Base-by-base conservation (phyloP, 2,797 vertebrate genomes). In the Anas bahamensis region DNA sequence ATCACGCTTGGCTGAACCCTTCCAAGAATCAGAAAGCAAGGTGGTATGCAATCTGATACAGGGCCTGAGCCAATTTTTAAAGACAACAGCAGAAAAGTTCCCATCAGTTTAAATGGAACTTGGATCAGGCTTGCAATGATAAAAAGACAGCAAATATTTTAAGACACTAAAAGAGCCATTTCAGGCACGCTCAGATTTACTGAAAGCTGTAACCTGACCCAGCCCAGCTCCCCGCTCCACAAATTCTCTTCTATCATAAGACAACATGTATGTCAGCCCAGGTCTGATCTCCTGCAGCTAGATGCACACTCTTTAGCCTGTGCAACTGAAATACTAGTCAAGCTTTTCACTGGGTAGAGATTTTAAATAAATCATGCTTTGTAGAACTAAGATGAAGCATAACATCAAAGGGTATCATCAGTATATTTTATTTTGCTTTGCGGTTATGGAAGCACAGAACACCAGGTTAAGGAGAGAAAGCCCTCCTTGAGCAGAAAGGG, bases 21-120 rank as follows among this genome's bases (percentile, higher is more conserved):
- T 93, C 96, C 92, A 95, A 90, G 93, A 96, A 95, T 92, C 71
- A 95, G 83, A 92, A 92, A 82, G 77, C 74, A 94, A 96, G 93
- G 93, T 95, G 84, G 87, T 89, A 57, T 95, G 93, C 89, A 95
- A 96, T 55, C 77, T 81, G 92, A 97, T 92, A 91, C 3, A 1
- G 55, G 37, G 71, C 44, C 10, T 4, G 77, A 90, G 94, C 93
- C 89, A 93, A 79, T 76, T 92, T 86, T 90, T 88, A 88, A 86
- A 89, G 82, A 94, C 78, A 74, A 92, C 61, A 76, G 83, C 19
- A 94, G 50, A 94, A 91, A 86, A 78, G 77, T 61, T 95, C 77
- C 85, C 21, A 22, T 83, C 94, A 76, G 89, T 56, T 92, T 95
- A 93, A 96, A 86, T 91, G 80, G 79, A 93, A 95, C 31, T 18